Percentiles rank a stretch among this genome's conserved stretches.
Conservation (phyloP, 2,797 vertebrate genomes). For the Anguilla marmorata region DNA sequence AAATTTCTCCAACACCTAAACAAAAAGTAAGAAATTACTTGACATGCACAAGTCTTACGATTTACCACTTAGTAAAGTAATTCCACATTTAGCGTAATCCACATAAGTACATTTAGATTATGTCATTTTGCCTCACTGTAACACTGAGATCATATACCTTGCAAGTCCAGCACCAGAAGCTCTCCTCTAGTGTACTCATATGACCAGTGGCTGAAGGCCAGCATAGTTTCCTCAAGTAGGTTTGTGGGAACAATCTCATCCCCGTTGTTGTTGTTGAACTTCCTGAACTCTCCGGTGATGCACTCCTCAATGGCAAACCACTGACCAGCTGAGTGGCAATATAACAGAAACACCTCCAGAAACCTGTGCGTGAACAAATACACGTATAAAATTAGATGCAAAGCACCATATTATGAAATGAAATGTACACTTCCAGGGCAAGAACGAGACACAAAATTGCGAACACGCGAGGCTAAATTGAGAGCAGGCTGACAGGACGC, state of each 20-base stretch:
- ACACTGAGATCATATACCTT: conserved; percentile 74
- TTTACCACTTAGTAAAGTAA: neutral
- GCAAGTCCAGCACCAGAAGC: conserved; percentile 91
- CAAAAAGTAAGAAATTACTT: conserved; percentile 39
- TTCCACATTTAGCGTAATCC: neutral
- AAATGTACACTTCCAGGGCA: neutral
- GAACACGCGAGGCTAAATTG: neutral
- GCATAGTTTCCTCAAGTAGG: conserved; percentile 95
- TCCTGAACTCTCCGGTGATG: conserved; percentile 96
- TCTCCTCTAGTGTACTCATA: conserved; percentile 96
- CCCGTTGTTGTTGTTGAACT: conserved; percentile 99
- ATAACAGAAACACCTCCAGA: conserved; percentile 93
- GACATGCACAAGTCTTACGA: neutral
- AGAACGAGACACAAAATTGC: neutral
- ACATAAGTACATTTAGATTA: neutral
- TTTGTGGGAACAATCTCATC: conserved; percentile 96
- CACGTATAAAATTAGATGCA: neutral
- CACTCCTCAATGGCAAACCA: conserved; percentile 99
- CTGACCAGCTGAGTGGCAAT: conserved; percentile 97
- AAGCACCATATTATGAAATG: neutral
- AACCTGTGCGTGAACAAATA: conserved; percentile 72
- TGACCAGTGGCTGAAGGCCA: conserved; percentile 98
- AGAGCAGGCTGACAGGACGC: neutral
- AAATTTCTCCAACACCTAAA: conserved; percentile 92
- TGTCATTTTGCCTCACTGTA: conserved; percentile 1